Base-by-base conservation (phyloP, 1,140 invertebrate species). In the Bombyx mori region DNA sequence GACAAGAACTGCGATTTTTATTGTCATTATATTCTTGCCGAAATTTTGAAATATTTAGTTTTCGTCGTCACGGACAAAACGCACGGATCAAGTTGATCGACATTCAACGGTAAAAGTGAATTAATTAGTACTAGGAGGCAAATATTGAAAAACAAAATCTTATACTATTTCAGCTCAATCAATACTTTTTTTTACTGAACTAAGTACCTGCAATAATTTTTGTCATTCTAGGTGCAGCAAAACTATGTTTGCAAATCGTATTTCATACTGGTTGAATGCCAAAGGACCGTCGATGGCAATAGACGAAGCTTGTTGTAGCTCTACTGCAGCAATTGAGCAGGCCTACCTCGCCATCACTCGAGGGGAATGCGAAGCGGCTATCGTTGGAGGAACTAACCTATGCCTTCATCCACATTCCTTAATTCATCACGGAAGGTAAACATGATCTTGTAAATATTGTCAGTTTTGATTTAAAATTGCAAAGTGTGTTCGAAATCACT, bases 281-380 rank as follows among this genome's bases (percentile, higher is more conserved):
- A 90, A 90, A 60, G 93, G 93, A 43, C 96, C 96, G 0, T 97
- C 95, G 53, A 94, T 93, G 79, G 87, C 93, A 6, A 89, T 97
- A 1, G 97, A 99, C 73, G 94, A 95, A 9, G 96, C 96, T 7
- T 98, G 97, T 86, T 96, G 95, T 50, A 97, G 96, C 42, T 96
- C 95, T 60, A 88, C 97, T 56, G 91, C 93, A 60, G 97, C 96
- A 0, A 69, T 99, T 9, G 93, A 97, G 69, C 91, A 95, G 66
- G 97, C 96, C 5, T 93, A 95, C 12, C 12, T 18, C 1, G 91
- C 93, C 1, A 93, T 99, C 1, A 88, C 90, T 43, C 90, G 90
- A 50, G 96, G 95, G 1, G 89, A 92, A 56, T 97, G 95, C 76
- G 96, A 98, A 58, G 90, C 92, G 9, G 97, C 97, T 2, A 91